Evolutionary conservation across 2,888 invertebrate genomes (phyloP), one percentile per base, ranked within the genome.

Genomic region (Eristalinus aeneus): DNA sequence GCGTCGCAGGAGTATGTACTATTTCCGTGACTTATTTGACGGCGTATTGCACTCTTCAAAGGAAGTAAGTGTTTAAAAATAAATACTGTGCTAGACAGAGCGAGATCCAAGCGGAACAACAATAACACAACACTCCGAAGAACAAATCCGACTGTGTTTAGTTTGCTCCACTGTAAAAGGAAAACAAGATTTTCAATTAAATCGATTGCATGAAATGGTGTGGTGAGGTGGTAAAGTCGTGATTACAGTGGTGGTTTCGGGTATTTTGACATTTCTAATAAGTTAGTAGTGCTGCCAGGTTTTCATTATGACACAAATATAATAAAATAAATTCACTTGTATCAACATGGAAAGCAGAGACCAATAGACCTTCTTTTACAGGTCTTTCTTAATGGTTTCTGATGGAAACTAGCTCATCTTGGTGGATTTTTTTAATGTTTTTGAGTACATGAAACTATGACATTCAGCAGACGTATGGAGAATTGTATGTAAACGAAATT

Each of bases 111-210:
- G 31, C 61, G 12, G 16, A 34, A n/a, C 22, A 58, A 46, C 6
- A 34, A 67, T 32, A 34, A 68, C 75, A n/a, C 61, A 34, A 67
- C 67, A 58, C 58, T 22, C 39, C 16, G 54, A 31, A 39, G 39
- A 69, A 20, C 64, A 32, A 71, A 77, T 56, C 46, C 71, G 71
- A 77, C n/a, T 77, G 39, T 71, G 56, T n/a, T 34, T n/a, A 16
- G 16, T 46, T 46, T 46, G 56, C 23, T 23, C 56, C 1, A 61
- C 31, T 16, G 23, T 61, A 61, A 61, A 61, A 32, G 53, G 53
- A 73, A 56, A 56, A 36, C n/a, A 73, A 56, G 56, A 56, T 23
- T 9, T 56, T 64, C 20, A 72, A 53, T 63, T 5, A n/a, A 53
- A 72, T 61, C 39, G 23, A 63, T 72, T 61, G 31, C 9, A 20